Conservation (phyloP, 2,888 invertebrate species). For the Eupeodes latifasciatus region DNA sequence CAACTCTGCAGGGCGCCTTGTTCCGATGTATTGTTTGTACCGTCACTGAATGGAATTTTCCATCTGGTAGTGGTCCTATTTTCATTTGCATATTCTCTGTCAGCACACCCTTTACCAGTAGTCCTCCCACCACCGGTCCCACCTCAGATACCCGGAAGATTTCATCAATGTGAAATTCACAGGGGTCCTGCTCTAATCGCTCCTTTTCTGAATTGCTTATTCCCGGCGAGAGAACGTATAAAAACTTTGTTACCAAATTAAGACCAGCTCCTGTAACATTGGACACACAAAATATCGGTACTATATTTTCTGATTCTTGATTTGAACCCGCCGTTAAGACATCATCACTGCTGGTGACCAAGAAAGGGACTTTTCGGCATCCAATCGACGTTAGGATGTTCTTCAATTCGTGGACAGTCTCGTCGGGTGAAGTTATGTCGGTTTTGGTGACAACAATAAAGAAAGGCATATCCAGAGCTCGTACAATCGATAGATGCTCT, state of each 20-base stretch:
- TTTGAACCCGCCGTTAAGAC: constrained; percentile 89
- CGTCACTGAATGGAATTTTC: constrained; percentile 90
- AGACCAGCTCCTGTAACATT: constrained; percentile 95
- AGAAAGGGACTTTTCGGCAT: constrained; percentile 87
- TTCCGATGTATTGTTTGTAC: constrained; percentile 95
- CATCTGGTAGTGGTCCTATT: constrained; percentile 91
- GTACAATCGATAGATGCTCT: constrained; percentile 94
- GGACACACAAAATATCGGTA: constrained; percentile 94
- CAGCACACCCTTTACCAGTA: constrained; percentile 93
- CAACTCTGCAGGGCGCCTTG: constrained; percentile 94
- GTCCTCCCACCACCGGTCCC: constrained; percentile 93
- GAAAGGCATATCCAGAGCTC: constrained; percentile 93
- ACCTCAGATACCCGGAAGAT: constrained; percentile 93
- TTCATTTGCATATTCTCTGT: constrained; percentile 92
- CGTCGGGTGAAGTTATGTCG: constrained; percentile 89
- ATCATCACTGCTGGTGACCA: constrained; percentile 89
- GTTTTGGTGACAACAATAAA: constrained; percentile 97
- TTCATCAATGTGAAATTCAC: constrained; percentile 97
- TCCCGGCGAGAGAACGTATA: constrained; percentile 92
- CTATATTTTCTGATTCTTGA: constrained; percentile 87
- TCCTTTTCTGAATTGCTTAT: constrained; percentile 88
- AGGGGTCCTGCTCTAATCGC: constrained; percentile 89
- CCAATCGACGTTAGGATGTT: constrained; percentile 88
- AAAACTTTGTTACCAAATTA: constrained; percentile 92
- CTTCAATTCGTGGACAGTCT: constrained; percentile 86